Conservation (phyloP, 2,888 invertebrate genomes). For the Notodonta ziczac region DNA sequence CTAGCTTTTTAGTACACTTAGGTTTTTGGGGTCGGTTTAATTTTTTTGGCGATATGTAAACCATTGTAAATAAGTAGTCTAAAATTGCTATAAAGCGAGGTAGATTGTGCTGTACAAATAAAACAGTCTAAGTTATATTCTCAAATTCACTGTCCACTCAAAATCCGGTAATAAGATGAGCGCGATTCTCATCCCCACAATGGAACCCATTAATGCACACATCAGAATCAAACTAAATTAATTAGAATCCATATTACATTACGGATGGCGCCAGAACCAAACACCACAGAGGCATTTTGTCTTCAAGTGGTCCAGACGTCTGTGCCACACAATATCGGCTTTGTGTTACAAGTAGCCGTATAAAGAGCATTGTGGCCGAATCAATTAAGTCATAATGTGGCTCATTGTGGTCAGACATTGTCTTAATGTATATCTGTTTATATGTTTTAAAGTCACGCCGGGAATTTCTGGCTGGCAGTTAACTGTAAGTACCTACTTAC, state of each 20-base stretch:
- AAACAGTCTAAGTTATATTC: too few species aligned
- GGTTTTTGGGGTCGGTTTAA: too few species aligned
- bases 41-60: too few species aligned
- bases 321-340: conserved; percentile 9
- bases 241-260: conserved; percentile 11
- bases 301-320: conserved; percentile 11
- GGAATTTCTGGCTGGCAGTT: too few species aligned
- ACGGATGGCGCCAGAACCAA: conserved; percentile 10
- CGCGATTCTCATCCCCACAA: conserved; percentile 23
- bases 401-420: conserved; percentile 8
- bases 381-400: conserved; percentile 11
- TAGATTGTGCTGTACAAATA: too few species aligned
- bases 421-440: conserved; percentile 5
- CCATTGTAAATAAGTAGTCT: too few species aligned
- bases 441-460: background rate
- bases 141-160: too few species aligned
- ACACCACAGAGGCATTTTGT: conserved; percentile 12
- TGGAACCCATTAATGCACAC: conserved; percentile 25
- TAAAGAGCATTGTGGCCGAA: conserved; percentile 9
- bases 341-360: conserved; percentile 11
- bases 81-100: too few species aligned
- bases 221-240: conserved; percentile 6
- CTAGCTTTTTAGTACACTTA: too few species aligned
- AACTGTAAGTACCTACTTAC: too few species aligned
- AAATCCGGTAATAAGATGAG: too few species aligned